A percentile compares a stretch with the other conserved stretches of the same genome.
Evolutionary conservation across 2,888 invertebrate genomes (phyloP).

Genomic region (Scotopteryx bipunctaria): DNA sequence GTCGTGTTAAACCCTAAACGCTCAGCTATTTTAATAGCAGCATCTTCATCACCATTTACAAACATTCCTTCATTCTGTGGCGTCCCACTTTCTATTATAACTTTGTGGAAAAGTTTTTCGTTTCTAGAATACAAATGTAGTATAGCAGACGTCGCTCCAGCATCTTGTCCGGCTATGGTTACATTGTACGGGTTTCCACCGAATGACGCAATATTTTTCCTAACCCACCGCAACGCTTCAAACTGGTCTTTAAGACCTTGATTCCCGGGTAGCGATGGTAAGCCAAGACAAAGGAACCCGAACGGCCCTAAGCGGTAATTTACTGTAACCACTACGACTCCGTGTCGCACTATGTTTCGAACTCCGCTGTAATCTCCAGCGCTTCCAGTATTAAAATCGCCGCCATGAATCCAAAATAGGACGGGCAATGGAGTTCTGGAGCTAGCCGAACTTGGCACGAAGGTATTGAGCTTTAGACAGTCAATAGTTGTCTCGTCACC

Average conservation of each 20-base stretch:
- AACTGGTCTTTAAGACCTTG: constrained; percentile 75
- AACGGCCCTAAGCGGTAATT: constrained; percentile 76
- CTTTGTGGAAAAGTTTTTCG: constrained; percentile 68
- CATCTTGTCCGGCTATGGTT: constrained; percentile 69
- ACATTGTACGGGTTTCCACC: constrained; percentile 75
- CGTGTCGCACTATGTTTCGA: constrained; percentile 60
- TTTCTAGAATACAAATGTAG: constrained; percentile 67
- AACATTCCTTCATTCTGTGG: constrained; percentile 67
- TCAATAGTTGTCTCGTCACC: constrained; percentile 63
- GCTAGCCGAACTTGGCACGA: constrained; percentile 64
- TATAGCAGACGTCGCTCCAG: constrained; percentile 66
- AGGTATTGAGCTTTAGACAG: constrained; percentile 87
- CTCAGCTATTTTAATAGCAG: constrained; percentile 62
- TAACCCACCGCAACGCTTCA: constrained; percentile 67
- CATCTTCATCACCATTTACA: constrained; percentile 57
- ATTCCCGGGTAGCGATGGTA: constrained; percentile 67
- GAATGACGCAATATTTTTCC: constrained; percentile 66
- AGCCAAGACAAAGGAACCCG: constrained; percentile 72
- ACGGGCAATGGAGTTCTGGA: constrained; percentile 66
- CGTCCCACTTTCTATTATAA: constrained; percentile 70
- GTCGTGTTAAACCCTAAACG: constrained; percentile 64
- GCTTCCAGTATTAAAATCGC: constrained; percentile 59
- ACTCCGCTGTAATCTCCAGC: constrained; percentile 56
- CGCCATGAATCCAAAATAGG: constrained; percentile 74
- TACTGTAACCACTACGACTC: constrained; percentile 66